Conservation (phyloP, 2,797 vertebrate genomes). For the Chiloscyllium punctatum region DNA sequence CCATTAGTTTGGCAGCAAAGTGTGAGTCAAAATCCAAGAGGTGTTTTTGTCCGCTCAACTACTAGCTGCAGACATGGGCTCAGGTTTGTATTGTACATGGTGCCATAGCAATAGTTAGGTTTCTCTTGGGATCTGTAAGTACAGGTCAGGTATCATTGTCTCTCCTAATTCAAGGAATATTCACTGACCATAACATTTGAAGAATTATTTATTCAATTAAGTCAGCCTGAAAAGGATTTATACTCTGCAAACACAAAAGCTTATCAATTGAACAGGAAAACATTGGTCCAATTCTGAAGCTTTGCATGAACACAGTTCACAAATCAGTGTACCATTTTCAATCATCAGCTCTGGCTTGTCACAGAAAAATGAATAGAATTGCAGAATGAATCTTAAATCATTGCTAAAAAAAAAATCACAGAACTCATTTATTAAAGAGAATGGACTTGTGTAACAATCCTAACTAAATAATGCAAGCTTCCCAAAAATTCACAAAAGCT, state of each 20-base stretch:
- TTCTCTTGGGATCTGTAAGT: background rate
- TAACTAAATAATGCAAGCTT: background rate
- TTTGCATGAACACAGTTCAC: background rate
- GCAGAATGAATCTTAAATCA: background rate
- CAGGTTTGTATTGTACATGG: background rate
- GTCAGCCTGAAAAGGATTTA: background rate
- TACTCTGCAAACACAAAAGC: background rate
- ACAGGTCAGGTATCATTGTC: background rate
- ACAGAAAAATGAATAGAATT: background rate
- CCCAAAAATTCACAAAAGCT: background rate
- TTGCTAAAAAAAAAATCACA: background rate
- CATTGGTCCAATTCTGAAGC: background rate
- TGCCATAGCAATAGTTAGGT: background rate
- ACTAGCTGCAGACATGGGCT: background rate
- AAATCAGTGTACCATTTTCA: background rate
- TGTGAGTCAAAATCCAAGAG: background rate
- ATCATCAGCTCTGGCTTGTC: background rate
- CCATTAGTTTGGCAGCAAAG: background rate
- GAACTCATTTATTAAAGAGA: background rate
- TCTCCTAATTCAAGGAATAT: background rate
- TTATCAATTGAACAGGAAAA: background rate
- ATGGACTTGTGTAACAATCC: background rate
- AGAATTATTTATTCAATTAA: background rate
- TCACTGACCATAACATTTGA: background rate
- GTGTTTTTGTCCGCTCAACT: background rate